A percentile compares a stretch with the other conserved stretches of the same genome.
These are phyloP conservation scores for Folsomia candida DNA, from an alignment of 2,888 invertebrate species.

Conservation along the genomic window DNA sequence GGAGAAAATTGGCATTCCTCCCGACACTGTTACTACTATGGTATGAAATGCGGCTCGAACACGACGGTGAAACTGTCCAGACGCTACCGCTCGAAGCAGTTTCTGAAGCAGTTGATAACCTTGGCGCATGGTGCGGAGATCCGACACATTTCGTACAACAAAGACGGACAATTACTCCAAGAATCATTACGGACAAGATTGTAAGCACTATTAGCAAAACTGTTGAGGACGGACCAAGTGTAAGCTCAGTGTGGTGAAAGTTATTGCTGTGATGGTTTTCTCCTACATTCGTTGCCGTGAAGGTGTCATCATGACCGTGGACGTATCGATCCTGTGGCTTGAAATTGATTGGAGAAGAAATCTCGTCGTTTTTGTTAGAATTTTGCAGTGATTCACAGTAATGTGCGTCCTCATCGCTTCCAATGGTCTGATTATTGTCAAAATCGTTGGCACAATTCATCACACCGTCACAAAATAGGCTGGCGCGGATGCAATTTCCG, in stretches of 20 bases:
- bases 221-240: background rate
- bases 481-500: constrained; percentile 22
- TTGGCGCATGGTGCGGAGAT: background rate
- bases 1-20: background rate
- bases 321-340: background rate
- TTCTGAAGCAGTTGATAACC: background rate
- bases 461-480: constrained; percentile 28
- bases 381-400: background rate
- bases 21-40: background rate
- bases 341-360: background rate
- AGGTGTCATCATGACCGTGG: background rate
- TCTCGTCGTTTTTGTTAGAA: background rate
- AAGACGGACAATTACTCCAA: constrained; percentile 33
- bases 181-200: constrained; percentile 27
- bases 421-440: constrained; percentile 11
- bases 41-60: background rate
- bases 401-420: constrained; percentile 21
- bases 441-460: constrained; percentile 28
- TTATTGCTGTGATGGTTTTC: background rate
- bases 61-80: background rate
- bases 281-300: background rate
- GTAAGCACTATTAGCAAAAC: constrained; percentile 22
- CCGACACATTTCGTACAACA: constrained; percentile 38
- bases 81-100: background rate
- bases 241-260: background rate